Base-by-base conservation (phyloP, 2,888 invertebrate genomes). In the Xanthia togata region DNA sequence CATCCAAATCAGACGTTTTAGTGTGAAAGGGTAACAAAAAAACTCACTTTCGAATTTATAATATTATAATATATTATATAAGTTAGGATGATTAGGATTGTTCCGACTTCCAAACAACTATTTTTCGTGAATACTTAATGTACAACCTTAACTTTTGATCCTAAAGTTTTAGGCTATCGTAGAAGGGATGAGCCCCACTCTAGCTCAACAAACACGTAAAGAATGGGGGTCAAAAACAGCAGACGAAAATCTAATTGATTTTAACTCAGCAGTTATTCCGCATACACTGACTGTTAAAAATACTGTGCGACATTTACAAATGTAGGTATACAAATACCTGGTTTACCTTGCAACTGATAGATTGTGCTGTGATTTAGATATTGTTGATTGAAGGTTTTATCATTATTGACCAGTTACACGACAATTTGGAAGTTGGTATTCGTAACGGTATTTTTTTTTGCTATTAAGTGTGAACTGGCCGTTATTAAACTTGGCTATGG, bases 261-360 rank as follows among this genome's bases (percentile, higher is more conserved):
- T 87, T 81, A 47, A 77, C 83, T 65, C 63, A 73, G 75, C 50
- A 70, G 23, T 35, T 57, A 71, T 76, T 70, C 12, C 65, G 70
- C 65, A 41, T 65, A 23, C 5, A 38, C 53, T 31, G 53, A 57
- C 20, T 64, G 31, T 73, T 73, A 63, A 77, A 84, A 84, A 69
- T 53, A 65, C 41, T 44, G 14, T 41, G 68, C 6, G 53, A 70
- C 67, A 55, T 83, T 70, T 68, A 70, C 17, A 26, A 77, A 67
- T 55, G 44, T 63, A n/a, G n/a, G n/a, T n/a, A 41, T 31, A 60
- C 5, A 44, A 35, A 79, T 8, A 50, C 65, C 59, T 65, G 53
- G 86, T 87, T 87, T n/a, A 79, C 87, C 86, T 87, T 87, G 83
- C 73, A n/a, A 20, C 17, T 64, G 60, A 71, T 83, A 73, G 72